These are phyloP conservation scores for Cebus imitator DNA, from an alignment of 2,113 vertebrate species.

Conservation along the genomic window DNA sequence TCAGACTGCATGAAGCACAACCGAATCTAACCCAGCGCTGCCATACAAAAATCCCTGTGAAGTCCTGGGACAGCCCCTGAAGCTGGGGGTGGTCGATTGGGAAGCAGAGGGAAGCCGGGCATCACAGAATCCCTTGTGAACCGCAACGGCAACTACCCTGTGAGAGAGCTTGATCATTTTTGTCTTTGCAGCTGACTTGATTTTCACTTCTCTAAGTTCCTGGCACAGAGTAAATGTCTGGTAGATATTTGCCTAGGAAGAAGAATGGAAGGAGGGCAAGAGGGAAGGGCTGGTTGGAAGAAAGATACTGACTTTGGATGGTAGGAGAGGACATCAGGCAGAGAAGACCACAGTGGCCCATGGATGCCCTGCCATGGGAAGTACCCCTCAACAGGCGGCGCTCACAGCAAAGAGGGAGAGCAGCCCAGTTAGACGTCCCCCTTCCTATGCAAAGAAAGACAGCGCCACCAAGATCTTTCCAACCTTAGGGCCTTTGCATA, in stretches of 20 bases:
- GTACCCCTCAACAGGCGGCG: background rate
- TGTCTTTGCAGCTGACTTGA: background rate
- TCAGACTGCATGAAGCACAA: background rate
- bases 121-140: background rate
- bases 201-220: background rate
- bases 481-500: background rate
- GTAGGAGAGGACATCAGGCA: background rate
- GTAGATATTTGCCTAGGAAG: background rate
- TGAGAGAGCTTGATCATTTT: background rate
- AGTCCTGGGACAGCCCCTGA: no score
- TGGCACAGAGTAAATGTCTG: no score
- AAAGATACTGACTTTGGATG: background rate
- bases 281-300: background rate
- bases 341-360: background rate
- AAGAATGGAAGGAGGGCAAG: background rate
- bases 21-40: background rate
- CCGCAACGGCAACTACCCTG: background rate
- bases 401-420: background rate
- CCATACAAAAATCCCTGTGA: background rate
- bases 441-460: background rate
- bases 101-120: no score
- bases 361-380: background rate
- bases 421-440: rapidly evolving
- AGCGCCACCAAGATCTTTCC: background rate
- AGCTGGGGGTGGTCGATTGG: rapidly evolving